Evolutionary conservation across 2,113 vertebrate species (phyloP).

Genomic region (Copsychus sechellarum): DNA sequence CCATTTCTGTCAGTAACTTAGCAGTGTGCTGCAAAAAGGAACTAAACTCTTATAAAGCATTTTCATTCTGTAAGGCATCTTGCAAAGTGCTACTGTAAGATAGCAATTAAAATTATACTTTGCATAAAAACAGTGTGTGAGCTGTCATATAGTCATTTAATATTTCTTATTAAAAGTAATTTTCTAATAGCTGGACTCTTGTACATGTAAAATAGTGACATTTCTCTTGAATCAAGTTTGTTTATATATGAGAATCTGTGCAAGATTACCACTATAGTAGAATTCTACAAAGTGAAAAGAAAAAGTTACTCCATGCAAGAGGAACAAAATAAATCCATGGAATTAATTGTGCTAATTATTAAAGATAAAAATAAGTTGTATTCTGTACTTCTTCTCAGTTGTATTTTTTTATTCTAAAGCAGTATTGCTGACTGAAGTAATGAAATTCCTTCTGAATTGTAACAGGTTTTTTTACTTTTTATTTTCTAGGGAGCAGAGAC

Average conservation of each 20-base stretch:
- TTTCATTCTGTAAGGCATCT: neutral
- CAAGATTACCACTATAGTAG: neutral
- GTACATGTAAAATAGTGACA: neutral
- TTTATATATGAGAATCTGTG: neutral
- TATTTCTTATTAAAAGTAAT: neutral
- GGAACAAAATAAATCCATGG: neutral
- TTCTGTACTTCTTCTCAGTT: neutral
- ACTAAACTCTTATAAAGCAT: neutral
- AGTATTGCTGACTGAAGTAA: neutral
- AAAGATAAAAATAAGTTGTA: neutral
- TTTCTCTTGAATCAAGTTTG: neutral
- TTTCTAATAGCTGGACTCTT: neutral
- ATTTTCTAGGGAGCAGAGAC: conserved; percentile 78
- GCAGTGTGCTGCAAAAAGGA: neutral
- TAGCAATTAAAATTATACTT: neutral
- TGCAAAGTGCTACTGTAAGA: neutral
- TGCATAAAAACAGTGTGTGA: neutral
- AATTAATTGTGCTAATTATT: neutral
- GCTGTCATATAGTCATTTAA: neutral
- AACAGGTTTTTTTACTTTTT: conserved; percentile 52
- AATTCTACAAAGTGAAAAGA: neutral
- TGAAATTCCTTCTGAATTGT: conserved; percentile 44
- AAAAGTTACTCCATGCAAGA: neutral
- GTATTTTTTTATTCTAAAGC: conserved; percentile 19
- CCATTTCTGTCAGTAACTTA: neutral